Evolutionary conservation across 1,140 invertebrate species (phyloP).

Genomic region (Apis mellifera): Amel_HAv3.1 CM009941.2:15711001-15711500

Average conservation of each 20-base stretch:
- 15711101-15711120: conserved; percentile 17
- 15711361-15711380: conserved; percentile 67
- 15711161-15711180: neutral
- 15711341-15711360: conserved; percentile 20
- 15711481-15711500: conserved; percentile 54
- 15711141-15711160: conserved; percentile 4
- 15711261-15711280: too few relatives aligned
- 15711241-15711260: too few relatives aligned
- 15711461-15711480: conserved; percentile 53
- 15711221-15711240: too few relatives aligned
- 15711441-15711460: conserved; percentile 65
- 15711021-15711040: neutral
- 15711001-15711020: too few relatives aligned
- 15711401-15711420: conserved; percentile 46
- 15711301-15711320: conserved; percentile 11
- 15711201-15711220: too few relatives aligned
- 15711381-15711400: conserved; percentile 46
- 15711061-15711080: conserved; percentile 2
- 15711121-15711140: conserved; percentile 16
- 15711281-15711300: too few relatives aligned
- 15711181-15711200: too few relatives aligned
- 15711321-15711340: too few relatives aligned
- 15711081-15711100: conserved; percentile 43
- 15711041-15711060: conserved; percentile 15
- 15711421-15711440: conserved; percentile 63